phyloP scores from a whole-genome alignment of 2,113 vertebrate genomes.

The Haemorhous mexicanus region DNA sequence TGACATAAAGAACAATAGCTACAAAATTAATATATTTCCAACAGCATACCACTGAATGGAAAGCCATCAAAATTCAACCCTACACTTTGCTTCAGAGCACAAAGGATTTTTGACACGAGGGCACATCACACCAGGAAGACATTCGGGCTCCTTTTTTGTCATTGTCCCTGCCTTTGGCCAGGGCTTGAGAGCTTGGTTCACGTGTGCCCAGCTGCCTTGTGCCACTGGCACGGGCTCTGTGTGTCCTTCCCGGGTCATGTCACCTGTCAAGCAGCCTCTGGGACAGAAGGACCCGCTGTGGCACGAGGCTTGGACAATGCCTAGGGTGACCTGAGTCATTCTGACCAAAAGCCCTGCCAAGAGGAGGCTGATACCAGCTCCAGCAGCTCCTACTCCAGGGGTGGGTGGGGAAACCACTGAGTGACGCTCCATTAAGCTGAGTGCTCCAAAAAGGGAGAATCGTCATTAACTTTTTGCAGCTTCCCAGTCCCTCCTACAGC shows the following conservation, averaged over 20 bases:
- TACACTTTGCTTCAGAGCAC: not conserved
- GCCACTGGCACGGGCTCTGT: accelerated
- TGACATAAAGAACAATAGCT: not conserved
- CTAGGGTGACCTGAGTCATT: not conserved
- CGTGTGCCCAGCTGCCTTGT: accelerated
- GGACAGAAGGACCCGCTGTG: not conserved
- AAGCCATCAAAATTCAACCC: not conserved
- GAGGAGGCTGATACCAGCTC: not conserved
- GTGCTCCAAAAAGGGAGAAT: not conserved
- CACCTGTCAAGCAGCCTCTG: accelerated
- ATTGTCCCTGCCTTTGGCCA: not conserved
- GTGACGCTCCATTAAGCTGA: not conserved
- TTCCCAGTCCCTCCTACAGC: not conserved
- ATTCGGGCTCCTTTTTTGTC: not conserved
- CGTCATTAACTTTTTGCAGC: constrained; percentile 17
- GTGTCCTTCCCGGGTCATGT: accelerated
- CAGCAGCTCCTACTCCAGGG: not conserved
- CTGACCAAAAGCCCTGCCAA: not conserved
- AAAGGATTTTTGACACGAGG: not conserved
- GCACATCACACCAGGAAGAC: not conserved
- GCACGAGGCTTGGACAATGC: not conserved
- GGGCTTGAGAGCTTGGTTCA: not conserved
- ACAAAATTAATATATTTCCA: not conserved
- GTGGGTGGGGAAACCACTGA: constrained; percentile 34
- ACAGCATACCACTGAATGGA: not conserved